phyloP scores from a whole-genome alignment of 2,113 vertebrate genomes.

The Thinocorus orbignyianus region DNA sequence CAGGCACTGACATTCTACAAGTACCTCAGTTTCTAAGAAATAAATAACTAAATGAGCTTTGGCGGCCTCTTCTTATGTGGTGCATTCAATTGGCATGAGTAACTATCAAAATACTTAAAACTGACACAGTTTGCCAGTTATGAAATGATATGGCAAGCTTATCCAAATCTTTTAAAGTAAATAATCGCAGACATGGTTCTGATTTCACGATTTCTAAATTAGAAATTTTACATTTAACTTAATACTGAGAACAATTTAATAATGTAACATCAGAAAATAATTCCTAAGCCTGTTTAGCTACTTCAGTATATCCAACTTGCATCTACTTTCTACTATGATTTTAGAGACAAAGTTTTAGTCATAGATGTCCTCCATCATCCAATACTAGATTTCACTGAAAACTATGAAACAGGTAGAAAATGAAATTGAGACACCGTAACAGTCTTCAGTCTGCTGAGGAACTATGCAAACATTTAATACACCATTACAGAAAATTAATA shows the following conservation, averaged over 20 bases:
- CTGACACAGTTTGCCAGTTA: neutral
- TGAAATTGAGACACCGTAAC: neutral
- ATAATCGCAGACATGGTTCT: neutral
- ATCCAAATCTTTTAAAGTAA: neutral
- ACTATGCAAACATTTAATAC: neutral
- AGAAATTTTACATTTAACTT: neutral
- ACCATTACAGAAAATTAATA: neutral
- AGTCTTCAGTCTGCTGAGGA: neutral
- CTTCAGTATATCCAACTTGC: neutral
- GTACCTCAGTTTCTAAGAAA: too few species aligned
- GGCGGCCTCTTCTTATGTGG: neutral
- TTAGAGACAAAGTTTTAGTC: neutral
- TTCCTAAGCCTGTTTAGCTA: neutral
- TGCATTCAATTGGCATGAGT: neutral
- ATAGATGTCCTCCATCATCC: neutral
- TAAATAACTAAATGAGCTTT: neutral
- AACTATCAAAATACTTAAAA: neutral
- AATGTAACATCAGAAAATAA: neutral
- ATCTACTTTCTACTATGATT: neutral
- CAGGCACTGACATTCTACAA: too few species aligned
- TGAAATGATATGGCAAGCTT: neutral
- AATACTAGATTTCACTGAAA: neutral
- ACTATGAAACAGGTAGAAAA: neutral
- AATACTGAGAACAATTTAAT: neutral
- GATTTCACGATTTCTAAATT: neutral